A percentile compares a stretch with the other conserved stretches of the same genome.
phyloP scores from a whole-genome alignment of 2,888 invertebrate species.

The Prenolepis imparis region DNA sequence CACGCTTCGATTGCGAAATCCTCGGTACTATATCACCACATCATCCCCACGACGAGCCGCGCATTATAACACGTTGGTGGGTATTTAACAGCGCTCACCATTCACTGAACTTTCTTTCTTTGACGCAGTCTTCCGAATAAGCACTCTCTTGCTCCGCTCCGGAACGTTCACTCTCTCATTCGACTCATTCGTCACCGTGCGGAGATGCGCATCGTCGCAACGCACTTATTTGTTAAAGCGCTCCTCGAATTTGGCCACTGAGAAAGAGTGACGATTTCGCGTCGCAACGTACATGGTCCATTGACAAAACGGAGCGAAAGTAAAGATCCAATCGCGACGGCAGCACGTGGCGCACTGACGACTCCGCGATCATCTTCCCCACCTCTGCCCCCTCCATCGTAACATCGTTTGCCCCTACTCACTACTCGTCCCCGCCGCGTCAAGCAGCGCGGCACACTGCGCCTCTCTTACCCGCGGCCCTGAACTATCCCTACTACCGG shows the following conservation, averaged over 20 bases:
- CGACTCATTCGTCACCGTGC: slow-evolving; percentile 55
- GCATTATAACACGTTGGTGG: slow-evolving; percentile 46
- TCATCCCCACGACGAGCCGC: slow-evolving; percentile 64
- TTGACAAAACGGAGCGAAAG: slow-evolving; percentile 72
- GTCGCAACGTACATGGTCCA: slow-evolving; percentile 61
- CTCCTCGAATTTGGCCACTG: not conserved
- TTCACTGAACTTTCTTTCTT: slow-evolving; percentile 65
- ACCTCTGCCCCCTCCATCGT: slow-evolving; percentile 76
- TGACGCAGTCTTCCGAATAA: slow-evolving; percentile 37
- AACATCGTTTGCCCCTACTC: slow-evolving; percentile 67
- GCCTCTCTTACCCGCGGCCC: slow-evolving; percentile 72
- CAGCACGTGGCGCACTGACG: slow-evolving; percentile 86
- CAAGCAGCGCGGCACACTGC: slow-evolving; percentile 57
- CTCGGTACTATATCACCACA: slow-evolving; percentile 79
- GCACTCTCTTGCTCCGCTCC: slow-evolving; percentile 54
- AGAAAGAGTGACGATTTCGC: slow-evolving; percentile 58
- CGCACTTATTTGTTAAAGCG: not conserved
- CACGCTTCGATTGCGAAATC: slow-evolving; percentile 67
- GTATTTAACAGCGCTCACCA: slow-evolving; percentile 58
- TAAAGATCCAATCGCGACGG: slow-evolving; percentile 84
- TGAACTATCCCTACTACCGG: slow-evolving; percentile 79
- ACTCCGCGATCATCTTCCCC: slow-evolving; percentile 82
- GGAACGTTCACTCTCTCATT: slow-evolving; percentile 14
- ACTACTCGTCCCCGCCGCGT: slow-evolving; percentile 60
- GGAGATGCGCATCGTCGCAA: slow-evolving; percentile 36